Conservation (phyloP, 2,113 vertebrate species). For the Zeus faber region DNA sequence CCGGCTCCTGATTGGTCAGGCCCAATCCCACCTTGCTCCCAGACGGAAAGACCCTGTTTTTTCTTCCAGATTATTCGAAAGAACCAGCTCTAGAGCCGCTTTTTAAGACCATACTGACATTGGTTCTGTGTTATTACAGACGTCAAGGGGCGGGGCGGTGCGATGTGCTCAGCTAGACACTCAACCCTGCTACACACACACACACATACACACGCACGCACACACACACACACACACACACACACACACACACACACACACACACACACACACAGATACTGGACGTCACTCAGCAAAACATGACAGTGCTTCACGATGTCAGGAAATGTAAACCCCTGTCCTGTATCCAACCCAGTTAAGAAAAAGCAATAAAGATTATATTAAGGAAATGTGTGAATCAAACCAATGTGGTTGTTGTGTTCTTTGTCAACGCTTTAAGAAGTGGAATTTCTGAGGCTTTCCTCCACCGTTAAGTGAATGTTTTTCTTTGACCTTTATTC, state of each 20-base stretch:
- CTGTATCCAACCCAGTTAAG: constrained; percentile 88
- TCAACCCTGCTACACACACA: background rate
- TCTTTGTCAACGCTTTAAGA: constrained; percentile 11
- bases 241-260: constrained; percentile 3
- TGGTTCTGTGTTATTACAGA: constrained; percentile 18
- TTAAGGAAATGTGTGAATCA: constrained; percentile 70
- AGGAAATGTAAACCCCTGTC: constrained; percentile 85
- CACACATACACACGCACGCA: background rate
- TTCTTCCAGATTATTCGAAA: no score
- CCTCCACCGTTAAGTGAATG: no score
- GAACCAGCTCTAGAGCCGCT: no score
- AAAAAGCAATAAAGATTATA: constrained; percentile 94
- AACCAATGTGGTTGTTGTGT: constrained; percentile 8
- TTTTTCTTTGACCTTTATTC: no score
- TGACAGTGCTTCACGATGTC: constrained; percentile 77
- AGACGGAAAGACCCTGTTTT: no score
- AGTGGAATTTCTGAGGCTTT: no score
- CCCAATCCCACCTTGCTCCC: no score
- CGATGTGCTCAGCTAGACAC: no score
- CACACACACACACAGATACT: constrained; percentile 67
- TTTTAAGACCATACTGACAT: background rate
- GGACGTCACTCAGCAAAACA: constrained; percentile 83
- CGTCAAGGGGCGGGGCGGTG: constrained; percentile 34
- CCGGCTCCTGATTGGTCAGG: no score
- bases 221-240: constrained; percentile 1